Percentiles rank a stretch among this genome's conserved stretches.
These are phyloP conservation scores for Brachyistius frenatus DNA, from an alignment of 2,113 vertebrate species.

Conservation along the genomic window DNA sequence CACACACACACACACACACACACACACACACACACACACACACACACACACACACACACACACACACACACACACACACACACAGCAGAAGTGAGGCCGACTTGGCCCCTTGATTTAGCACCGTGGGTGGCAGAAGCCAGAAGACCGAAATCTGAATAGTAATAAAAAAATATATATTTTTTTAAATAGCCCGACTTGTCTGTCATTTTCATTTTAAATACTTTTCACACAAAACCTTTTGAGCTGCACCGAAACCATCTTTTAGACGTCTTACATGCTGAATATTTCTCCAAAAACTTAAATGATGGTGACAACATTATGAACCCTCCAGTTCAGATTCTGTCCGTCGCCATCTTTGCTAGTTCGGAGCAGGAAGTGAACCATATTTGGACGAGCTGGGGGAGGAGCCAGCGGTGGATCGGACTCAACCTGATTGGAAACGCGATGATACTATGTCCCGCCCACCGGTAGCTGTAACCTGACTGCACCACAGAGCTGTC, in stretches of 20 bases:
- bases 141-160: conserved; percentile 52
- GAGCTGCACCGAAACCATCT: conserved; percentile 14
- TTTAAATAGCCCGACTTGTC: conserved; percentile 34
- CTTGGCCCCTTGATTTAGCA: conserved; percentile 56
- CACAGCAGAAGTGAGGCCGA: conserved; percentile 30
- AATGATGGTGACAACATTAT: not conserved
- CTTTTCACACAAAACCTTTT: conserved; percentile 4
- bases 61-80: conserved; percentile 16
- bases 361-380: too few species aligned
- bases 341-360: too few species aligned
- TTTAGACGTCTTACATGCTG: not conserved
- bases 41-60: conserved; percentile 20
- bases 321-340: not conserved
- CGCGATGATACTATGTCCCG: too few species aligned
- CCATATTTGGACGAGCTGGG: too few species aligned
- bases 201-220: conserved; percentile 24
- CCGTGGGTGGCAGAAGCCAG: conserved; percentile 66
- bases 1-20: conserved; percentile 2
- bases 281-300: not conserved
- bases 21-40: conserved; percentile 36
- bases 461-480: too few species aligned
- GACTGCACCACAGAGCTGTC: too few species aligned
- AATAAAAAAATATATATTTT: conserved; percentile 22
- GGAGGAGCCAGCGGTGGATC: too few species aligned
- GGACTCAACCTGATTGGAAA: too few species aligned